These are phyloP conservation scores for Scomber colias DNA, from an alignment of 2,113 vertebrate genomes.

Conservation along the genomic window DNA sequence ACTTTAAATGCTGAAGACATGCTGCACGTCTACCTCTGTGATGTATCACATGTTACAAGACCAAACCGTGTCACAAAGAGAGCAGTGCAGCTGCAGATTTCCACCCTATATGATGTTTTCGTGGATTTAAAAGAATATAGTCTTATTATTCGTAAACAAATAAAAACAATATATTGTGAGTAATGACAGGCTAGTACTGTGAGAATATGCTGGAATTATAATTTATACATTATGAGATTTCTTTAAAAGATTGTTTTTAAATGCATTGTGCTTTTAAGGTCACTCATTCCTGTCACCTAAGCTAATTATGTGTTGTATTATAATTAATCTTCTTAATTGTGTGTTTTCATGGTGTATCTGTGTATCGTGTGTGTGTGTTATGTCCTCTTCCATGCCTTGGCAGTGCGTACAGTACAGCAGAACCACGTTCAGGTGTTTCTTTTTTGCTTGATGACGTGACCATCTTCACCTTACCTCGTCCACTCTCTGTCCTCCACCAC, in stretches of 20 bases:
- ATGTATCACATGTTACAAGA: not conserved
- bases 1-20: not conserved
- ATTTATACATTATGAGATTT: not conserved
- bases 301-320: not conserved
- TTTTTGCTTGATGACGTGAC: slow-evolving; percentile 8
- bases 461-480: slow-evolving; percentile 24
- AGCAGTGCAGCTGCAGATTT: no score
- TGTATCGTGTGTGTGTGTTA: not conserved
- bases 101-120: not conserved
- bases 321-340: not conserved
- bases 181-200: not conserved
- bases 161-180: not conserved
- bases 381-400: slow-evolving; percentile 14
- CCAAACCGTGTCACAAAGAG: not conserved
- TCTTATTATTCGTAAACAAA: slow-evolving; percentile 10
- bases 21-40: no score
- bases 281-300: slow-evolving; percentile 10
- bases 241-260: not conserved
- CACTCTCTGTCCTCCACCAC: slow-evolving; percentile 4
- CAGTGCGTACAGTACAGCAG: slow-evolving; percentile 14
- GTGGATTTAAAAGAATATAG: not conserved
- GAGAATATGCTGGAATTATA: not conserved
- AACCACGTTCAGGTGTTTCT: slow-evolving; percentile 20
- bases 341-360: slow-evolving; percentile 6
- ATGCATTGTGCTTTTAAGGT: slow-evolving; percentile 3